Percentiles rank a stretch among this genome's conserved stretches.
Conservation (phyloP, 2,113 vertebrate genomes). For the Amblyopsis rosae region DNA sequence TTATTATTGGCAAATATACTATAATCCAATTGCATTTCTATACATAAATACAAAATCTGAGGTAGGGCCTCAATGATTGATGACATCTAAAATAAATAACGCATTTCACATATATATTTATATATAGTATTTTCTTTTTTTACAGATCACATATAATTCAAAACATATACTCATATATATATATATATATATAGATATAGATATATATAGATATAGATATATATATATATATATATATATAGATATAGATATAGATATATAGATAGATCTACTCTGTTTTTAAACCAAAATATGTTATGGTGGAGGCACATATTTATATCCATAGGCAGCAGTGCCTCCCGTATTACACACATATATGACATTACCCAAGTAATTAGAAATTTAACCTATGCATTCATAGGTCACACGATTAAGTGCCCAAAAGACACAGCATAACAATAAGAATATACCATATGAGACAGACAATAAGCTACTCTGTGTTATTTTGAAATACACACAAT, state of each 20-base stretch:
- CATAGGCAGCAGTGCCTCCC: constrained; percentile 91
- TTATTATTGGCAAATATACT: constrained; percentile 97
- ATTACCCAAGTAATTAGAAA: constrained; percentile 96
- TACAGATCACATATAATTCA: constrained; percentile 78
- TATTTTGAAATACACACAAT: constrained; percentile 77
- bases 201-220: constrained; percentile 28
- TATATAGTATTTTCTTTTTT: constrained; percentile 71
- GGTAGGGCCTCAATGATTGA: constrained; percentile 99
- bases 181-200: constrained; percentile 48
- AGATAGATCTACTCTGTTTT: constrained; percentile 72
- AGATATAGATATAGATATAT: constrained; percentile 23
- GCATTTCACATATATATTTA: constrained; percentile 79
- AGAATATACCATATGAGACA: constrained; percentile 80
- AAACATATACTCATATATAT: constrained; percentile 76
- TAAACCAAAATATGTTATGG: constrained; percentile 82
- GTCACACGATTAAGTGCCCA: constrained; percentile 92
- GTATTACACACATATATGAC: constrained; percentile 88
- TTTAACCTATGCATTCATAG: constrained; percentile 90
- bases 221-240: constrained; percentile 49
- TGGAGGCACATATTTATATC: constrained; percentile 95
- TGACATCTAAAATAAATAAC: constrained; percentile 89
- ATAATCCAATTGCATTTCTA: constrained; percentile 98
- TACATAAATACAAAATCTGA: constrained; percentile 99
- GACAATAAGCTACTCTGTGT: constrained; percentile 76
- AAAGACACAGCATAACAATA: constrained; percentile 82